Conservation (phyloP, 1,140 invertebrate species). For the Ooceraea biroi region DNA sequence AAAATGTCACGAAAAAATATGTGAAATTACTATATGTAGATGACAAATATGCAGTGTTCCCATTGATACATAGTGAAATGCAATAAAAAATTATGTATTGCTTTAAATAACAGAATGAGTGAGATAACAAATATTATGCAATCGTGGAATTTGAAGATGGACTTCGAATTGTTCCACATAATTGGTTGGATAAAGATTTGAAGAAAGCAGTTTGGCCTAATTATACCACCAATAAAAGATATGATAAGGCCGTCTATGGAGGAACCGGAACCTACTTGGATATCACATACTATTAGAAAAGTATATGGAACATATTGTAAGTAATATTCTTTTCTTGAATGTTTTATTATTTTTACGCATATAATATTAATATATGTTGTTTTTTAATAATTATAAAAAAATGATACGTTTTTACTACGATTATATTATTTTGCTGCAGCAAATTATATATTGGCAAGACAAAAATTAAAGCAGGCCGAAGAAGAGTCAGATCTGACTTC, state of each 20-base stretch:
- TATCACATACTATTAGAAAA: not conserved
- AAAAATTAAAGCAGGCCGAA: not conserved
- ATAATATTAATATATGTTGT: not conserved
- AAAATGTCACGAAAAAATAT: not conserved
- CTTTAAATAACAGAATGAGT: constrained; percentile 11
- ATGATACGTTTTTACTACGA: not conserved
- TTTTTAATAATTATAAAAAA: not conserved
- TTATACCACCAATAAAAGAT: not conserved
- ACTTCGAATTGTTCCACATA: not conserved
- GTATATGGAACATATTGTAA: constrained; percentile 2
- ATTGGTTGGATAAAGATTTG: not conserved
- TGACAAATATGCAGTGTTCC: constrained; percentile 5
- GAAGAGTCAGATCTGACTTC: constrained; percentile 3
- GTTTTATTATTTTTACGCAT: not conserved
- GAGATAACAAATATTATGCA: constrained; percentile 1
- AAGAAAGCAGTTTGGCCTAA: not conserved
- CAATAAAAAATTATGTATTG: no score
- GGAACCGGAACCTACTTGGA: not conserved
- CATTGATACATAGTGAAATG: not conserved
- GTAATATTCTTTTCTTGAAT: not conserved
- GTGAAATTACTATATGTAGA: not conserved
- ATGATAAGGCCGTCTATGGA: not conserved
- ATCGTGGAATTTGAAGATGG: constrained; percentile 17
- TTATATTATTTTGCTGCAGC: constrained; percentile 10
- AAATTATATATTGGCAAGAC: not conserved